Percentiles rank a stretch among this genome's conserved stretches.
Conservation (phyloP, 1,140 invertebrate species). For the honey bee (Apis mellifera) region DNA sequence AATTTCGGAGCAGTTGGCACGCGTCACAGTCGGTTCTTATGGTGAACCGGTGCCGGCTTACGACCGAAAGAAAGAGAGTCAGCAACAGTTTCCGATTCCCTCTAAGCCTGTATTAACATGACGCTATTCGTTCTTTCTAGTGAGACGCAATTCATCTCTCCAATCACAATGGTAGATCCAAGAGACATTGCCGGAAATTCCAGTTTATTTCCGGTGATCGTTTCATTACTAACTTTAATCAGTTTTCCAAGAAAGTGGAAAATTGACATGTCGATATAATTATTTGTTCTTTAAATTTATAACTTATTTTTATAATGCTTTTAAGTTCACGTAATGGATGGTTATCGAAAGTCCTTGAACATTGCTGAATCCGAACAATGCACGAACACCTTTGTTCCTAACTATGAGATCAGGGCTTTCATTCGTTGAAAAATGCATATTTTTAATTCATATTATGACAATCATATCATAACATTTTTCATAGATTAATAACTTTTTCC, state of each 20-base stretch:
- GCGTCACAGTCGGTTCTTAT: constrained; percentile 65
- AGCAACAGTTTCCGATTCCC: constrained; percentile 62
- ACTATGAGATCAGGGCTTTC: constrained; percentile 14
- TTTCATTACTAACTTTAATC: constrained; percentile 49
- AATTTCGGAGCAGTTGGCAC: constrained; percentile 60
- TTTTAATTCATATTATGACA: neutral
- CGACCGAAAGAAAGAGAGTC: constrained; percentile 61
- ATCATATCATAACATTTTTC: neutral
- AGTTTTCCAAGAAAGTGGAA: neutral
- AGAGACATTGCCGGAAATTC: constrained; percentile 54
- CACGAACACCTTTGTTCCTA: constrained; percentile 48
- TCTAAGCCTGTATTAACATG: constrained; percentile 42
- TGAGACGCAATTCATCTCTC: constrained; percentile 10
- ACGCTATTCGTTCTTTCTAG: constrained; percentile 50
- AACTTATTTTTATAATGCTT: constrained; percentile 1
- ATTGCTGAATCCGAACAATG: constrained; percentile 29
- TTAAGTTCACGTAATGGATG: neutral
- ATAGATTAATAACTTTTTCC: neutral
- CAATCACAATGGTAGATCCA: constrained; percentile 29
- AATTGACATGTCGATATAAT: neutral
- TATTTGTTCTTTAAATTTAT: neutral
- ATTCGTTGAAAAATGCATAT: constrained; percentile 8
- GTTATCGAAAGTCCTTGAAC: constrained; percentile 40
- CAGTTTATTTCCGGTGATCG: constrained; percentile 50
- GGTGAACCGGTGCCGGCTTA: constrained; percentile 71